Base-by-base conservation (phyloP, 2,888 invertebrate genomes). In the Allolobophora icterica region DNA sequence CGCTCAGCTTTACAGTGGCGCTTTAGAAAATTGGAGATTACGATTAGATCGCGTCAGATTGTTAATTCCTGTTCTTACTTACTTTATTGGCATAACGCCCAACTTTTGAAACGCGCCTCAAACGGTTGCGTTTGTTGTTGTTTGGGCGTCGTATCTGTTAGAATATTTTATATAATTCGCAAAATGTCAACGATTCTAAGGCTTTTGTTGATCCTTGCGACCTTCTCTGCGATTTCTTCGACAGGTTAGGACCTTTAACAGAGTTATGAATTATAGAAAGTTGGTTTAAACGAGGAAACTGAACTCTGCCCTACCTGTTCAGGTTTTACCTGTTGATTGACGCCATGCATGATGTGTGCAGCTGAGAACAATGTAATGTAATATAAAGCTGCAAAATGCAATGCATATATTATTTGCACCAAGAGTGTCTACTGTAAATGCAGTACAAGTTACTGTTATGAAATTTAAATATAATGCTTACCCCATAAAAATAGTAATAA, bases 51-150 rank as follows among this genome's bases (percentile, higher is more conserved):
- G 71, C 71, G n/a, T 13, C 71, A n/a, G 71, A 71, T 30, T 30
- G 8, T 71, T n/a, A 5, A n/a, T n/a, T 30, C 30, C 5, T 6
- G n/a, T n/a, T 71, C 71, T 71, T 71, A 71, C 71, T 71, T 71
- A 11, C 71, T 71, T 71, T 24, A 30, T 58, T 15, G 45, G 24
- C 52, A 6, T 6, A 52, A 24, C 71, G 30, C n/a, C n/a, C n/a
- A n/a, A n/a, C n/a, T 13, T 71, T 71, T 71, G 71, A n/a, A 71
- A 71, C 71, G 71, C 71, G 71, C 71, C 71, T 6, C 30, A 71
- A 71, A 71, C 71, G 71, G 71, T 71, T 13, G n/a, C 71, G n/a
- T 71, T 71, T 71, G 71, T 71, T 71, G 71, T 71, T 71, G 71
- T 71, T 52, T 52, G 19, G 52, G 52, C 52, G 52, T 52, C 21